Evolutionary conservation across 1,140 invertebrate species (phyloP).

Genomic region (Archegozetes longisetosus): DNA sequence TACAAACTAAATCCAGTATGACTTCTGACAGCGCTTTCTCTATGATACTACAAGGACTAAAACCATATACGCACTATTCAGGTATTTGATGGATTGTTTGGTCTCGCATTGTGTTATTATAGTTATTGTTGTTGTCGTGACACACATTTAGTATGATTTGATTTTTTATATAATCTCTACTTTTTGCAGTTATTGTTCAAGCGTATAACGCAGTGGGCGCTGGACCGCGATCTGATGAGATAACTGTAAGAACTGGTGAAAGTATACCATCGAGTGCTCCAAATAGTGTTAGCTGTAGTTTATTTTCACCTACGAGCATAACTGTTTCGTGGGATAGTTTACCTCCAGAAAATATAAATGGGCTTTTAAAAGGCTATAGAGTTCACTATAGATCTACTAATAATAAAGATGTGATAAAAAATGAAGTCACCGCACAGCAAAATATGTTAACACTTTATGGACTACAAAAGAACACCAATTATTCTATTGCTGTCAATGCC

Average conservation of each 20-base stretch:
- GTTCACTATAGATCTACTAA: conserved; percentile 66
- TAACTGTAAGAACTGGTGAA: conserved; percentile 26
- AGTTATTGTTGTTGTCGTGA: too few species aligned
- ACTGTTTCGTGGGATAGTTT: conserved; percentile 83
- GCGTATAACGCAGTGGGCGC: conserved; percentile 33
- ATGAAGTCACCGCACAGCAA: neutral
- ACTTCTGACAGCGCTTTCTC: neutral
- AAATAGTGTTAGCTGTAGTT: conserved; percentile 73
- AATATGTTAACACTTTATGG: conserved; percentile 64
- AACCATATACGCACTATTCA: conserved; percentile 30
- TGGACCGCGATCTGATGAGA: conserved; percentile 29
- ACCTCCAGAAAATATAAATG: conserved; percentile 71
- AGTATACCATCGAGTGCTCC: conserved; percentile 75
- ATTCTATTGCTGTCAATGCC: conserved; percentile 77
- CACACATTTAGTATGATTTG: too few species aligned
- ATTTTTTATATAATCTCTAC: too few species aligned
- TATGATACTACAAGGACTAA: neutral
- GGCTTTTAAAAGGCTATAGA: conserved; percentile 89
- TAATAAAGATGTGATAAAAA: conserved; percentile 41
- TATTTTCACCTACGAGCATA: conserved; percentile 79
- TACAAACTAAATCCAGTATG: conserved; percentile 58
- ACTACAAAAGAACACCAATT: conserved; percentile 75
- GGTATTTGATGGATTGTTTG: neutral
- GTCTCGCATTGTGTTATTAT: too few species aligned
- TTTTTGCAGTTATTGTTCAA: conserved; percentile 30